Evolutionary conservation across 2,888 invertebrate species (phyloP), one percentile per base, ranked within the genome.

Genomic region (Peribatodes rhomboidaria): DNA sequence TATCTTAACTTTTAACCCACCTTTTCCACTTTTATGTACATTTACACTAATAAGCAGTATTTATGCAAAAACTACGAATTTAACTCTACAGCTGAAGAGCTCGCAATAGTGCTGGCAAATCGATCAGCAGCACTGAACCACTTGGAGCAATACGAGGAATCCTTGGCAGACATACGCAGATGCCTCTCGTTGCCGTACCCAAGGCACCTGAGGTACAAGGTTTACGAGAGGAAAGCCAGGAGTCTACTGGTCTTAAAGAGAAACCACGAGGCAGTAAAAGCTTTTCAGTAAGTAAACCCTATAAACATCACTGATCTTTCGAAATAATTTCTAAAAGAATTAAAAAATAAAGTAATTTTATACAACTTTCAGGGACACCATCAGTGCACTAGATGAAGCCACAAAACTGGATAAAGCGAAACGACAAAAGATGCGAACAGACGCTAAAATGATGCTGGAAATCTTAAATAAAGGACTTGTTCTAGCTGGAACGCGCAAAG

Each of bases 71-170:
- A 42, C 20, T 46, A 46, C 13, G 6, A 22, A 8, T 46, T 10
- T 22, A 3, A 20, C n/a, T n/a, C 1, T 16, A 54, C 81, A 96
- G 95, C 87, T 65, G 88, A 91, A 71, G 95, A 97, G 58, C 83
- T 96, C 3, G 94, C 96, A 0, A 95, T 97, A 42, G 91, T 96
- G 6, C 90, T 96, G 71, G 97, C 97, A 0, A 98, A 98, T 84
- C 94, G 98, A 10, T 97, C 98, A 33, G 98, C 98, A 0, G 94
- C 96, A 0, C 92, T 97, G 39, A 96, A 96, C 78, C 96, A 97
- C 77, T 84, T 97, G 82, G 92, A 95, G 66, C 94, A 95, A 70
- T 95, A 94, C 79, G 94, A 96, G 69, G 94, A 95, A 49, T 94
- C 96, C 0, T 82, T 98, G 41, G 90, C 94, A 9, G 98, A 98